These are phyloP conservation scores for Morpho achilles DNA, from an alignment of 2,888 invertebrate species.

Conservation along the genomic window DNA sequence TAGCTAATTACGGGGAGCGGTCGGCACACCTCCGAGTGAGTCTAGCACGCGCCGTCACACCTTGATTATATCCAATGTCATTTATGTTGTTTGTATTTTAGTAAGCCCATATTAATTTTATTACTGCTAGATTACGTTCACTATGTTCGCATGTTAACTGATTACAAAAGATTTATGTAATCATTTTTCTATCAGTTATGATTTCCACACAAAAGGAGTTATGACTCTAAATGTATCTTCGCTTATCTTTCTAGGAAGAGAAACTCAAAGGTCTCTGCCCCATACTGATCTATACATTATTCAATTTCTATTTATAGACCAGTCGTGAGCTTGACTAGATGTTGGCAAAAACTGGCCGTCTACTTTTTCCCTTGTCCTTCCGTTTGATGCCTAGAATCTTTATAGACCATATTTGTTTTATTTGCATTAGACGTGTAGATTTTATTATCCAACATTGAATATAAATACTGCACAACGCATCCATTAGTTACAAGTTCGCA, in stretches of 20 bases:
- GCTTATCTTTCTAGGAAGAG: conserved; percentile 6
- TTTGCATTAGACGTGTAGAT: too few species aligned
- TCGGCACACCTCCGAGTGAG: conserved; percentile 5
- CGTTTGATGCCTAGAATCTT: conserved; percentile 10
- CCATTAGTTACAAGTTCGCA: too few species aligned
- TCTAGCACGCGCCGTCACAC: conserved; percentile 6
- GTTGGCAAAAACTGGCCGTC: conserved; percentile 31
- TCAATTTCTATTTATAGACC: conserved; percentile 45
- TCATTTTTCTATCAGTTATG: too few species aligned
- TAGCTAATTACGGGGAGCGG: conserved; percentile 20
- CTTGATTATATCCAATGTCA: conserved; percentile 9
- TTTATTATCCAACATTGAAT: too few species aligned
- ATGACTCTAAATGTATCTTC: not conserved
- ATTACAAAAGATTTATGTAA: too few species aligned
- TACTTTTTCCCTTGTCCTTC: conserved; percentile 19
- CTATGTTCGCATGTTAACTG: too few species aligned
- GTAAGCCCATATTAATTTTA: too few species aligned
- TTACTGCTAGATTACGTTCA: too few species aligned
- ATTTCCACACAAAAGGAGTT: too few species aligned
- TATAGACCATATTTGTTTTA: not conserved
- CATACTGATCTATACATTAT: conserved; percentile 41
- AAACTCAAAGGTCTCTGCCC: conserved; percentile 24
- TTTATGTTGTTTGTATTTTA: conserved; percentile 1
- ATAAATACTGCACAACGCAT: too few species aligned
- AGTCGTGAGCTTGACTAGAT: conserved; percentile 18